phyloP scores from a whole-genome alignment of 2,888 invertebrate species.

The Leucoptera coffeella region DNA sequence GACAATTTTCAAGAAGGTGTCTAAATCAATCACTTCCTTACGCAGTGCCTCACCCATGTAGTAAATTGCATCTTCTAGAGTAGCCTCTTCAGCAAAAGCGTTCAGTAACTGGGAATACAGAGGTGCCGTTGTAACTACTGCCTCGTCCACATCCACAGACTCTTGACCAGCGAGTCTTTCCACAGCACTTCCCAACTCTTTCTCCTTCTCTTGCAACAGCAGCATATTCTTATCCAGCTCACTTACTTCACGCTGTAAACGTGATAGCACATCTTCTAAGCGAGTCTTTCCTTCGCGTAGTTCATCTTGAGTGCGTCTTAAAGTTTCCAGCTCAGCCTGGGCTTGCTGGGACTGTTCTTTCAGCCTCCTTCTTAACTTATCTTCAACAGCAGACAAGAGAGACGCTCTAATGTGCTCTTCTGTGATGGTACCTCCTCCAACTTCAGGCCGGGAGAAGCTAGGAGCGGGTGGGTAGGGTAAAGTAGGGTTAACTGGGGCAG shows the following conservation, averaged over 20 bases:
- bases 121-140: conserved; percentile 93
- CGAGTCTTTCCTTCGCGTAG: conserved; percentile 76
- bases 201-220: conserved; percentile 79
- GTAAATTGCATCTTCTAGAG: conserved; percentile 97
- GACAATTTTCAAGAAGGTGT: conserved; percentile 94
- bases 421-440: conserved; percentile 75
- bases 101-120: conserved; percentile 92
- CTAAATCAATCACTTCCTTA: conserved; percentile 88
- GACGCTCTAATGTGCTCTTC: conserved; percentile 94
- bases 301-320: conserved; percentile 82
- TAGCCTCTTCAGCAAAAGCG: conserved; percentile 96
- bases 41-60: conserved; percentile 93
- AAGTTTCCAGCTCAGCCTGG: conserved; percentile 86
- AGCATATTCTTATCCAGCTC: conserved; percentile 81
- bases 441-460: conserved; percentile 23
- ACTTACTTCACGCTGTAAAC: conserved; percentile 69
- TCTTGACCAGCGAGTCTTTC: conserved; percentile 71
- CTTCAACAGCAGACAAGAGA: conserved; percentile 89
- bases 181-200: conserved; percentile 77
- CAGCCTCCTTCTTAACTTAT: conserved; percentile 81
- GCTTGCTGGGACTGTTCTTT: conserved; percentile 87
- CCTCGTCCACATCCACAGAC: conserved; percentile 89
- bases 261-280: conserved; percentile 70
- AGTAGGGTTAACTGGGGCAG: conserved; percentile 14
- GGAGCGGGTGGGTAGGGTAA: conserved; percentile 23